A percentile compares a stretch with the other conserved stretches of the same genome.
These are phyloP conservation scores for Rhagium mordax DNA, from an alignment of 2,888 invertebrate genomes.

Conservation along the genomic window DNA sequence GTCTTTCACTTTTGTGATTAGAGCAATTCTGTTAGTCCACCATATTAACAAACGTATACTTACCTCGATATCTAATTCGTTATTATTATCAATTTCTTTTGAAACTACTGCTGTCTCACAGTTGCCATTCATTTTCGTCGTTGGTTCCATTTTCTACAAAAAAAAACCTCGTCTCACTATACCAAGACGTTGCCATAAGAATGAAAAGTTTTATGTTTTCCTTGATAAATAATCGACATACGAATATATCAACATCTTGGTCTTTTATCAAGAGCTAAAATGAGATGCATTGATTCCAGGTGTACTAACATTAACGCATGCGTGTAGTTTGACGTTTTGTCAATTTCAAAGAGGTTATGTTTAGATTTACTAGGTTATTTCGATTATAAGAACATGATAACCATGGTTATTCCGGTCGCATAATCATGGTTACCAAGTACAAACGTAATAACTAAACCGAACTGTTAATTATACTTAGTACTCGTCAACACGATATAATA, in stretches of 20 bases:
- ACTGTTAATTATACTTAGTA: no score
- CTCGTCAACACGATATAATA: no score
- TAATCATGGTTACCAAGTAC: no score
- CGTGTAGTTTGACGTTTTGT: neutral
- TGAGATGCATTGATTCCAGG: slow-evolving; percentile 2
- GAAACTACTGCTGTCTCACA: neutral
- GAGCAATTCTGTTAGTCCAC: slow-evolving; percentile 9
- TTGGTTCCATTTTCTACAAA: slow-evolving; percentile 22
- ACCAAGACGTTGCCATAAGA: neutral
- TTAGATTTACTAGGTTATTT: neutral
- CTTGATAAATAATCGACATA: neutral
- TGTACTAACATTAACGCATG: neutral
- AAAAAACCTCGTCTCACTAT: neutral
- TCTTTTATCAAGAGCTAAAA: neutral
- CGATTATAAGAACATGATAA: neutral
- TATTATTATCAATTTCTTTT: slow-evolving; percentile 11
- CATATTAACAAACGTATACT: slow-evolving; percentile 12
- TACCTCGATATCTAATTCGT: slow-evolving; percentile 29
- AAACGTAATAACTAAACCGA: no score
- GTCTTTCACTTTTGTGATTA: slow-evolving; percentile 53
- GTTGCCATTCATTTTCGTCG: neutral
- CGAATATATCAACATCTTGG: neutral
- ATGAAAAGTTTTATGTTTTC: slow-evolving; percentile 1
- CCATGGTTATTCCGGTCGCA: neutral
- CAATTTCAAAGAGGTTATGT: neutral